Base-by-base conservation (phyloP, 2,113 vertebrate species). In the Hypomesus transpacificus region DNA sequence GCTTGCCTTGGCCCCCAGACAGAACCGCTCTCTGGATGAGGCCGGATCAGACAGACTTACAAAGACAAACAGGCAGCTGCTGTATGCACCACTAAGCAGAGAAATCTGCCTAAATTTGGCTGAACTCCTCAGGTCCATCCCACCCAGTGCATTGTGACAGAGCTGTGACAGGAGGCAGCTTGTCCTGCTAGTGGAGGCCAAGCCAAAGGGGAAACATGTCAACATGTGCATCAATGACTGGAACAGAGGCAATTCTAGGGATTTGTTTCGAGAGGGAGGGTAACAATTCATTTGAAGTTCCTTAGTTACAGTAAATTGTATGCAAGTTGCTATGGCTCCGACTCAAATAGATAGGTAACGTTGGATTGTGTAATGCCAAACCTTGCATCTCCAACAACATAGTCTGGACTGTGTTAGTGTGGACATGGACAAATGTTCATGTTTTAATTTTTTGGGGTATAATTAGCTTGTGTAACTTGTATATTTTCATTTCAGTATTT, bases 31-130 rank as follows among this genome's bases (percentile, higher is more conserved):
- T 80, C 75, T 75, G 75, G 70, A 87, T 67, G 73, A 88, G 78
- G 82, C 76, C 80, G 81, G 86, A 90, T 91, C 82, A 90, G 78
- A 77, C 71, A 79, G 84, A 85, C 86, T 85, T 82, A 85, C 56
- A 39, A 76, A 75, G 75, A 84, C 83, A 87, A 88, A 87, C 85
- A 84, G 77, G 71, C 76, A 83, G 75, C 77, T 52, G 74, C 81
- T 75, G 77, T 87, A 80, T 62, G 74, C 79, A 73, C 82, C 71
- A 68, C 14, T 70, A 61, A 75, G 39, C 75, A 60, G 80, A 72
- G n/a, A 28, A 73, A 77, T 82, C 39, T 82, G n/a, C 46, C 73
- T 74, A 75, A 81, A 72, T 76, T 82, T 84, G 70, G 63, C 71
- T 78, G 71, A 50, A 68, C 70, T 26, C 14, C 66, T 82, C 69